Evolutionary conservation across 2,113 vertebrate species (phyloP).

Genomic region (Ameiurus melas): DNA sequence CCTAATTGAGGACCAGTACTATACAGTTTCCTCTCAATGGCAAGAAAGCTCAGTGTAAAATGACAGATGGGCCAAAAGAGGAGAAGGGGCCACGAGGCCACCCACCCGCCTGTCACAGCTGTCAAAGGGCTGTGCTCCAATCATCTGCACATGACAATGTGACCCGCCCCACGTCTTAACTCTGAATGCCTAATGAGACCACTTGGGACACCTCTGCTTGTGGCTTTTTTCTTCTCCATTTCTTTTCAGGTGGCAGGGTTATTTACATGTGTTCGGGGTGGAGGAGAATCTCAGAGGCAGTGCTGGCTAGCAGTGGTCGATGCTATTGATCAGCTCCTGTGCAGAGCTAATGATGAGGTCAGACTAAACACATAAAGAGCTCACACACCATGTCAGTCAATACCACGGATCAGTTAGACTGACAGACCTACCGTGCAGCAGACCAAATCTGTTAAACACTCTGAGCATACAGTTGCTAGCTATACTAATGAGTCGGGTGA

Average conservation of each 20-base stretch:
- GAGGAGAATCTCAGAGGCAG: slow-evolving; percentile 12
- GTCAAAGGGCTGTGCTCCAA: slow-evolving; percentile 51
- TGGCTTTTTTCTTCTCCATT: neutral
- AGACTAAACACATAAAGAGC: slow-evolving; percentile 38
- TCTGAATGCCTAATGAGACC: slow-evolving; percentile 55
- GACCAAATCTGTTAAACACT: slow-evolving; percentile 25
- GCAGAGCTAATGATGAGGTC: slow-evolving; percentile 43
- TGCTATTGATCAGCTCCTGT: slow-evolving; percentile 44
- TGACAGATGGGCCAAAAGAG: slow-evolving; percentile 54
- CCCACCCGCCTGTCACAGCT: slow-evolving; percentile 53
- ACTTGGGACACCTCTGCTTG: slow-evolving; percentile 45
- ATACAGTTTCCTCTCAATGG: slow-evolving; percentile 40
- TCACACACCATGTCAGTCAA: slow-evolving; percentile 22
- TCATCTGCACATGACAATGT: slow-evolving; percentile 50
- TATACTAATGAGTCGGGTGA: neutral
- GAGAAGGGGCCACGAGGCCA: slow-evolving; percentile 38
- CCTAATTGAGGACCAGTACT: slow-evolving; percentile 48
- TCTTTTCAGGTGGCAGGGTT: slow-evolving; percentile 45
- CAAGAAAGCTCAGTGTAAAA: slow-evolving; percentile 39
- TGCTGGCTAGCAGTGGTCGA: slow-evolving; percentile 5
- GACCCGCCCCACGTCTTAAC: slow-evolving; percentile 47
- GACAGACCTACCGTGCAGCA: slow-evolving; percentile 16
- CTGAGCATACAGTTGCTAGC: neutral
- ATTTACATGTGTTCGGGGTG: slow-evolving; percentile 41
- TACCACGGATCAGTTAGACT: neutral